Evolutionary conservation across 2,113 vertebrate genomes (phyloP).

Genomic region (Piprites chloris): DNA sequence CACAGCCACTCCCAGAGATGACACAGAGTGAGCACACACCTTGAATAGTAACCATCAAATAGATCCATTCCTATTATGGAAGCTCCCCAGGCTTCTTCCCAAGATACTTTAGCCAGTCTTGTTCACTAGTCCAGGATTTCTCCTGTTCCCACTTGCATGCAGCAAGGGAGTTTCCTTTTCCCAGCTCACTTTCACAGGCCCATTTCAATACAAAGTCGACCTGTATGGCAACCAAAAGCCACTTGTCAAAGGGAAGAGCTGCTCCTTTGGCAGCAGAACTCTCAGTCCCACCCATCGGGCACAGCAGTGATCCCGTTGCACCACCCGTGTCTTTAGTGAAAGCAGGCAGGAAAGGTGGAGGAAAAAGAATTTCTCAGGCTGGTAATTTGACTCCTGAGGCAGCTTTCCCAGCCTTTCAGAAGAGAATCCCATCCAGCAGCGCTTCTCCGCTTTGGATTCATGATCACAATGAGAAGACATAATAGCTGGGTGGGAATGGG

Average conservation of each 20-base stretch:
- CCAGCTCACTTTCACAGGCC: neutral
- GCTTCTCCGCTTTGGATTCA: neutral
- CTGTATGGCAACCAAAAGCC: neutral
- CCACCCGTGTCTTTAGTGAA: neutral
- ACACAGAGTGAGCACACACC: rapidly evolving
- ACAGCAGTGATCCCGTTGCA: neutral
- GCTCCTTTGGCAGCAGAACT: neutral
- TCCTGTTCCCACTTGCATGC: neutral
- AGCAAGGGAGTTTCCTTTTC: neutral
- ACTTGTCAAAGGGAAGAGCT: neutral
- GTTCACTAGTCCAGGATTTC: neutral
- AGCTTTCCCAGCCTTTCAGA: neutral
- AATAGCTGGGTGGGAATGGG: neutral
- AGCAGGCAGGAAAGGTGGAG: neutral
- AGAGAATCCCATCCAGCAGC: neutral
- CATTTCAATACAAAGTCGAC: neutral
- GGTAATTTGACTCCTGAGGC: neutral
- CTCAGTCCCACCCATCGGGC: neutral
- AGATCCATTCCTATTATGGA: neutral
- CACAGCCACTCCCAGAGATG: neutral
- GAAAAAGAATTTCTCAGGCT: neutral
- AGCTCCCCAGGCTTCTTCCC: neutral
- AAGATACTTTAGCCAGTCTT: neutral
- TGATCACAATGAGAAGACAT: neutral
- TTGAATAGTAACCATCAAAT: neutral